Percentiles rank a stretch among this genome's conserved stretches.
These are phyloP conservation scores for Rhagonycha fulva DNA, from an alignment of 2,888 invertebrate genomes.

Conservation along the genomic window DNA sequence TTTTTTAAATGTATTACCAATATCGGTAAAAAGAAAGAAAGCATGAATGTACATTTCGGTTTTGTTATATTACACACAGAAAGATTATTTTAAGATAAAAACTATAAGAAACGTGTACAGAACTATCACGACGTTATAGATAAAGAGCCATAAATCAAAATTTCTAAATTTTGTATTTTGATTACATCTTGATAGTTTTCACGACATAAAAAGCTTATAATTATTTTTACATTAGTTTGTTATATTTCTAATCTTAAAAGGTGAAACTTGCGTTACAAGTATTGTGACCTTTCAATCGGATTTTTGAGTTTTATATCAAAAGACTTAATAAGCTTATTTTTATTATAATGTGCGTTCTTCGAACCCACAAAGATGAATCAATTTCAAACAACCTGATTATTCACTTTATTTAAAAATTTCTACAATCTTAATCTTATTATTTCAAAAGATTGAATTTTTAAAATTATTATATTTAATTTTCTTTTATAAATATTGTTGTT, in stretches of 20 bases:
- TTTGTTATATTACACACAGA: neutral
- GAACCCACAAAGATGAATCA: too few relatives aligned
- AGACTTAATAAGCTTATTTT: too few relatives aligned
- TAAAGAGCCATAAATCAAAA: neutral
- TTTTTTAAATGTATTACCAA: neutral
- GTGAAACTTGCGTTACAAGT: neutral
- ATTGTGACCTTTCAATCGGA: neutral
- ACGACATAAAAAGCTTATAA: neutral
- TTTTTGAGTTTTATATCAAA: neutral
- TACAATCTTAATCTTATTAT: too few relatives aligned
- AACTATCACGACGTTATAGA: neutral
- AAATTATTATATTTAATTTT: too few relatives aligned
- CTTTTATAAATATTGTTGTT: too few relatives aligned
- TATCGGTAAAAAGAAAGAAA: neutral
- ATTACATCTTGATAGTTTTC: neutral
- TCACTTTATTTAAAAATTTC: too few relatives aligned
- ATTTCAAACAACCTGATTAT: too few relatives aligned
- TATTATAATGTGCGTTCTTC: too few relatives aligned
- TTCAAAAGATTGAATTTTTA: too few relatives aligned
- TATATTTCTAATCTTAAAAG: neutral
- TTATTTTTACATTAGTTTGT: neutral
- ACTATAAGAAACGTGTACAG: neutral
- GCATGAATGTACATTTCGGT: neutral
- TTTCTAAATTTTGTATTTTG: neutral
- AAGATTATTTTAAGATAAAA: neutral